Base-by-base conservation (phyloP, 2,888 invertebrate species). In the Unio delphinus region DNA sequence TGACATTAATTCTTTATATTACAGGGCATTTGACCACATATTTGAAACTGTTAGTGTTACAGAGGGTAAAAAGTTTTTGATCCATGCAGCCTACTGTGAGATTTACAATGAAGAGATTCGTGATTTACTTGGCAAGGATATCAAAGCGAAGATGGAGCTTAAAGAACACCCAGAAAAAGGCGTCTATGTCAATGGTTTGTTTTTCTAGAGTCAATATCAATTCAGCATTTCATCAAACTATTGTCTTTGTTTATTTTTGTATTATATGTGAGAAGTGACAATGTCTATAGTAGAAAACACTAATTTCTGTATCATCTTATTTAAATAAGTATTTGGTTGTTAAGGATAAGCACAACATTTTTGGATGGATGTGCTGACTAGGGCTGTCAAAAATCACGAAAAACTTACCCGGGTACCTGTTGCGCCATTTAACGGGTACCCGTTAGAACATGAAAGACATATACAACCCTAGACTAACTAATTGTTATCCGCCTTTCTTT, bases 21-120 rank as follows among this genome's bases (percentile, higher is more conserved):
- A 56, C 82, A 92, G 94, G 62, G 93, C 95, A 1, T 94, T 96
- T 89, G 96, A 96, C 86, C 96, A 96, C 86, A 93, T 96, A 70
- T 96, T 97, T 90, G 95, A 96, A 89, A 89, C 89, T 26, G 89
- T 89, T 6, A 84, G 87, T 18, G 89, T 90, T 54, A 93, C 95
- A 0, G 92, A 92, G 66, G 89, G 91, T 66, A 93, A 93, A 67
- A 94, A 95, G 86, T 96, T 91, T 89, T 91, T 94, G 72, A 94
- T 95, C 0, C 92, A 95, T 76, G 93, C 94, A 64, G 95, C 95
- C 71, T 95, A 95, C 88, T 91, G 95, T 75, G 95, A 95, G 91
- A 95, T 95, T 72, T 95, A 95, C 91, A 93, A 95, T 89, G 95
- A 95, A 90, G 94, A 94, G 87, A 93, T 95, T 72, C 89, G 93